These are phyloP conservation scores for Lacerta bilineata DNA, from an alignment of 2,797 vertebrate species.

Conservation along the genomic window DNA sequence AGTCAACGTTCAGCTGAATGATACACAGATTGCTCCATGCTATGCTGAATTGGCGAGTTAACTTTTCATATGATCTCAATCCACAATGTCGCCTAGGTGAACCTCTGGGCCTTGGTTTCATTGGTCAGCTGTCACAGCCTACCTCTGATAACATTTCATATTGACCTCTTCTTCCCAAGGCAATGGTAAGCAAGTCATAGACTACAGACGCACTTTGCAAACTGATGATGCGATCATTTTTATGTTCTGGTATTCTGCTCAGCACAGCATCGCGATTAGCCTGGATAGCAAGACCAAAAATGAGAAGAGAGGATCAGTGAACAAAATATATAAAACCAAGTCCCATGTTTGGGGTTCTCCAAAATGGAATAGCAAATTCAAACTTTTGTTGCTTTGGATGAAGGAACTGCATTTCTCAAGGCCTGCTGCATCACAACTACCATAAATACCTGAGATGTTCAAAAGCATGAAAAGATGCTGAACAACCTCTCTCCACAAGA, in stretches of 20 bases:
- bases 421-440: constrained; percentile 12
- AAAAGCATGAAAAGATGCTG: constrained; percentile 1
- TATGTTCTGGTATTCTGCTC: constrained; percentile 98
- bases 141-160: constrained; percentile 99
- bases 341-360: not conserved
- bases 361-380: constrained; percentile 1
- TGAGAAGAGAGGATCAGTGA: not conserved
- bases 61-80: not conserved
- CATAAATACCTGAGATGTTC: not conserved
- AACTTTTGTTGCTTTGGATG: not conserved
- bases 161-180: constrained; percentile 95
- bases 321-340: not conserved
- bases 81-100: not conserved
- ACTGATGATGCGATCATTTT: constrained; percentile 96
- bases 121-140: constrained; percentile 16
- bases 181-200: constrained; percentile 96
- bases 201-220: constrained; percentile 97
- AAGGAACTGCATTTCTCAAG: constrained; percentile 21
- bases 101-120: not conserved
- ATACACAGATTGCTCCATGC: not conserved
- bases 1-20: not conserved
- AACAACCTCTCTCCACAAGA: not conserved
- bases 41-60: not conserved
- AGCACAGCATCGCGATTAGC: constrained; percentile 95
- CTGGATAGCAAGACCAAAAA: constrained; percentile 67